Conservation (phyloP, 2,113 vertebrate genomes). For the Amia ocellicauda region DNA sequence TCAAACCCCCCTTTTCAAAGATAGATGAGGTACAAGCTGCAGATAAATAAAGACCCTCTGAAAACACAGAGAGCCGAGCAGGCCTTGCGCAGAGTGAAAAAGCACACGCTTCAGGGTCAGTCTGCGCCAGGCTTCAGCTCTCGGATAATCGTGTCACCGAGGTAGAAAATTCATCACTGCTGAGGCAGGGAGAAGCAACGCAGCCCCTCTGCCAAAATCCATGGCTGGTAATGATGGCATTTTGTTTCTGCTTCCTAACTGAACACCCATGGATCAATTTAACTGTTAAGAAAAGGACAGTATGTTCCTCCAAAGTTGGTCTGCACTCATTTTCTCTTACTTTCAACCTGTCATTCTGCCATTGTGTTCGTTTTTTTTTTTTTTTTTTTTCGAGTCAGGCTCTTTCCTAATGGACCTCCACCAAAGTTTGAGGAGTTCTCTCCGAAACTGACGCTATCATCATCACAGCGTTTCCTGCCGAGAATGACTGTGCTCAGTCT, state of each 20-base stretch:
- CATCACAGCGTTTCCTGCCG: too few relatives aligned
- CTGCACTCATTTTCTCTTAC: neutral
- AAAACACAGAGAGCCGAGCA: conserved; percentile 10
- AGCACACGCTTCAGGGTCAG: conserved; percentile 8
- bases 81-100: neutral
- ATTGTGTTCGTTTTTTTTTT: neutral
- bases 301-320: neutral
- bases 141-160: conserved; percentile 21
- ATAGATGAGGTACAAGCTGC: conserved; percentile 17
- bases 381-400: neutral
- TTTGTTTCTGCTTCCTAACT: neutral
- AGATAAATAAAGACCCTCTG: conserved; percentile 19
- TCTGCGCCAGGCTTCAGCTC: neutral
- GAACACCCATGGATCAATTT: neutral
- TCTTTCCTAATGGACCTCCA: neutral
- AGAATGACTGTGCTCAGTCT: too few relatives aligned
- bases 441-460: too few relatives aligned
- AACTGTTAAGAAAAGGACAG: neutral
- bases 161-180: conserved; percentile 16
- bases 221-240: neutral
- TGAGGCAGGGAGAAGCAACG: conserved; percentile 14
- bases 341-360: neutral
- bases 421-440: neutral
- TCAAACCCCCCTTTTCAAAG: conserved; percentile 5
- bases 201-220: neutral